phyloP scores from a whole-genome alignment of 1,140 invertebrate genomes.

The Paralvinella palmiformis region DNA sequence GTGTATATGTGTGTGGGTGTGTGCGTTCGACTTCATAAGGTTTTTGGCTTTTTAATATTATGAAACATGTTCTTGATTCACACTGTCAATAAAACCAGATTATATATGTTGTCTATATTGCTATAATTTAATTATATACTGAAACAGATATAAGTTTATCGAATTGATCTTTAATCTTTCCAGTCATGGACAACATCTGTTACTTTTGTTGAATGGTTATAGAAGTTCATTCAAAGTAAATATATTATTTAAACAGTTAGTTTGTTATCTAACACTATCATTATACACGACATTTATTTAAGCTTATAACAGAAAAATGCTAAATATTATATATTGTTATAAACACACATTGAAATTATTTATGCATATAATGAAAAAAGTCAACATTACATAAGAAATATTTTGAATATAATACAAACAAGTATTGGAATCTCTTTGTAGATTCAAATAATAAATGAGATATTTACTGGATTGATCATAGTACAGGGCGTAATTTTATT shows the following conservation, averaged over 20 bases:
- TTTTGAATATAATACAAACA: no score
- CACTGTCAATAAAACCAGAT: not conserved
- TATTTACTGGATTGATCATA: not conserved
- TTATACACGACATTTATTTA: not conserved
- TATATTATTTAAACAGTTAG: not conserved
- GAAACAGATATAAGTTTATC: not conserved
- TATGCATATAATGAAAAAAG: not conserved
- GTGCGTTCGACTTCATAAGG: not conserved
- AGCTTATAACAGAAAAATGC: not conserved
- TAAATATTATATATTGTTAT: not conserved
- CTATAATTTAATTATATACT: not conserved
- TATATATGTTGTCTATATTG: not conserved
- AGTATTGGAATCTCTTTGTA: no score
- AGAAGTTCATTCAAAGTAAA: slow-evolving; percentile 44
- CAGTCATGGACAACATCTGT: slow-evolving; percentile 51
- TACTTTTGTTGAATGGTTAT: slow-evolving; percentile 49
- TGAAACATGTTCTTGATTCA: not conserved
- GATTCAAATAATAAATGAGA: not conserved
- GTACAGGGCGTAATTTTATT: not conserved
- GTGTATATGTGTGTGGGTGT: not conserved
- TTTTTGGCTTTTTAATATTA: no score
- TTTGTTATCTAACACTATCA: no score
- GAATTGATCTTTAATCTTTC: no score
- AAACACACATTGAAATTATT: not conserved
- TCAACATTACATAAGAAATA: not conserved